Evolutionary conservation across 2,888 invertebrate species (phyloP).

Genomic region (Tetropium fuscum): DNA sequence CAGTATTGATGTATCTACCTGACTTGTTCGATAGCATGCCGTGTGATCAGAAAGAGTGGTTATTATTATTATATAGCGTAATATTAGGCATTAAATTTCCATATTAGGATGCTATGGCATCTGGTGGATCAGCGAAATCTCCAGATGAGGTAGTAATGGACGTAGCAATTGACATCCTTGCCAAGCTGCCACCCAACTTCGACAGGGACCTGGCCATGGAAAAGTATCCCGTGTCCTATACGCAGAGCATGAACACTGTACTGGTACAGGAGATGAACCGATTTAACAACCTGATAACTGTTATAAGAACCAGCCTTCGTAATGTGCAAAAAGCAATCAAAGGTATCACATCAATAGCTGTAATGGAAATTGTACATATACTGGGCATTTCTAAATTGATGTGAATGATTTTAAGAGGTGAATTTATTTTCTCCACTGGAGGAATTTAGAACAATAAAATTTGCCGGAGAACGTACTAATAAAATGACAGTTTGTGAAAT

Average conservation of each 20-base stretch:
- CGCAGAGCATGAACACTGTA: conserved; percentile 95
- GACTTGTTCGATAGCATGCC: no score
- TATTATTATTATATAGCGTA: no score
- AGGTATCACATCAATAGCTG: conserved; percentile 76
- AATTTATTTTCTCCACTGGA: no score
- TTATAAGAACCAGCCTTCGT: conserved; percentile 80
- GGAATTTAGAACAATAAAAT: no score
- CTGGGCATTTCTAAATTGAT: no score
- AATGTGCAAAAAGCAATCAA: conserved; percentile 90
- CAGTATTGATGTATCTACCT: no score
- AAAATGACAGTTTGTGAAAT: no score
- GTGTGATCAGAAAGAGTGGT: no score
- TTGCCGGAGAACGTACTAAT: no score
- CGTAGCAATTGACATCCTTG: conserved; percentile 83
- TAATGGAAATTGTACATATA: no score
- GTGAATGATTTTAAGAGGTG: no score
- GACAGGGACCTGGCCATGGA: conserved; percentile 74
- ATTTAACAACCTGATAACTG: conserved; percentile 79
- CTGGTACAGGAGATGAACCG: conserved; percentile 88
- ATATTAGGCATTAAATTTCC: no score
- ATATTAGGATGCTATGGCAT: conserved; percentile 72
- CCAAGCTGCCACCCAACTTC: conserved; percentile 80
- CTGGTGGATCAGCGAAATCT: conserved; percentile 73
- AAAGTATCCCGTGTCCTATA: conserved; percentile 80
- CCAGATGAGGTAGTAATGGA: conserved; percentile 84